phyloP scores from a whole-genome alignment of 2,113 vertebrate genomes.

The Mus musculus region DNA sequence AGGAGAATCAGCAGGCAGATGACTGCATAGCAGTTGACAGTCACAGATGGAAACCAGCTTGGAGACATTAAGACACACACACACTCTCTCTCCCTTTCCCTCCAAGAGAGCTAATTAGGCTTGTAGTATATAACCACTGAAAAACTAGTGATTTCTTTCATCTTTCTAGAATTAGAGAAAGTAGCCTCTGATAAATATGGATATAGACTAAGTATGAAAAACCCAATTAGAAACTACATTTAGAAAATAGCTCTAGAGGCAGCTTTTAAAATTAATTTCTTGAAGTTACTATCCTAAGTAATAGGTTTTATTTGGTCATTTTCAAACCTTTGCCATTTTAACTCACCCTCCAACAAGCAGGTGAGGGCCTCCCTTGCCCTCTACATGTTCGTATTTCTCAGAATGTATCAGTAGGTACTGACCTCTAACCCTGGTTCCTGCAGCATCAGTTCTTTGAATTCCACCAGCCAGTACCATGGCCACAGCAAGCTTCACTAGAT shows the following conservation, averaged over 20 bases:
- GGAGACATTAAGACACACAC: constrained; percentile 61
- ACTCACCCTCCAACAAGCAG: neutral
- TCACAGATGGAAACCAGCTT: constrained; percentile 78
- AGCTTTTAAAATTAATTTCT: neutral
- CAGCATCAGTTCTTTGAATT: constrained; percentile 95
- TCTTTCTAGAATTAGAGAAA: constrained; percentile 53
- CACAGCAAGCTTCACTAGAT: constrained; percentile 95
- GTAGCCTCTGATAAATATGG: neutral
- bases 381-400: neutral
- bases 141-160: constrained; percentile 35
- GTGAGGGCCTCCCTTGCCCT: constrained; percentile 4
- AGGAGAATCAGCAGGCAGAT: constrained; percentile 83
- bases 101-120: neutral
- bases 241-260: constrained; percentile 20
- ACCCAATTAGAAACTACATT: neutral
- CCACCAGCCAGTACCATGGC: constrained; percentile 97
- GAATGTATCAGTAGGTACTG: constrained; percentile 73
- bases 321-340: neutral
- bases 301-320: neutral
- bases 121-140: neutral
- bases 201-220: neutral
- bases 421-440: constrained; percentile 96
- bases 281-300: neutral
- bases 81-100: neutral
- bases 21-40: constrained; percentile 76